Percentiles rank a stretch among this genome's conserved stretches.
Conservation (phyloP, 2,888 invertebrate species). For the Lasius fuliginosus region DNA sequence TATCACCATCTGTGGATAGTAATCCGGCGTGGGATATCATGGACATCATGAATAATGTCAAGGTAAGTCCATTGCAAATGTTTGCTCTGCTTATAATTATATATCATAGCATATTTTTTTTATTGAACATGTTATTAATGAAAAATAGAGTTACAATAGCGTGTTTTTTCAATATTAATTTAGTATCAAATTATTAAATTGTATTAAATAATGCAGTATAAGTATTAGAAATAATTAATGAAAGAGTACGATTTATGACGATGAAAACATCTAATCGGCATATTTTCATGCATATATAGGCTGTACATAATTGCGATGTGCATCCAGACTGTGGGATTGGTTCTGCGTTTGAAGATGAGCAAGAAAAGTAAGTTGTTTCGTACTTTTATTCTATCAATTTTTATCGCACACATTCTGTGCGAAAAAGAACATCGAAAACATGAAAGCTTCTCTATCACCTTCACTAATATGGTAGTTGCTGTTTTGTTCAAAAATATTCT, state of each 20-base stretch:
- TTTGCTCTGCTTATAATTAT: background rate
- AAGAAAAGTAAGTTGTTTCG: constrained; percentile 84
- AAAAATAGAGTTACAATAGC: background rate
- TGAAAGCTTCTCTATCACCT: constrained; percentile 74
- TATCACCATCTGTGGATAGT: constrained; percentile 83
- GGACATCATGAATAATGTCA: constrained; percentile 92
- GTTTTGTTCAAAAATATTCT: constrained; percentile 62
- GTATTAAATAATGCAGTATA: background rate
- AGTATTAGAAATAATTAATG: background rate
- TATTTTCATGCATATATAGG: constrained; percentile 73
- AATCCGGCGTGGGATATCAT: constrained; percentile 91
- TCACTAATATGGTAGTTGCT: constrained; percentile 77
- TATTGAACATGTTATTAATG: background rate
- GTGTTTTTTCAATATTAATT: background rate
- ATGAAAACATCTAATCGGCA: constrained; percentile 30
- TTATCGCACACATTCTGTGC: constrained; percentile 29
- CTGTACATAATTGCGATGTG: constrained; percentile 87
- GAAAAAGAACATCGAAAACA: constrained; percentile 66
- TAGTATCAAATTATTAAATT: background rate
- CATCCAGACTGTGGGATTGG: constrained; percentile 88
- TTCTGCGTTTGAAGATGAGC: constrained; percentile 87
- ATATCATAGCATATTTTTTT: background rate
- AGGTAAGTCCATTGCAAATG: constrained; percentile 79
- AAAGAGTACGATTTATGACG: background rate
- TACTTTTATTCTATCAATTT: constrained; percentile 10